Base-by-base conservation (phyloP, 2,113 vertebrate genomes). In the Hydropotes inermis region DNA sequence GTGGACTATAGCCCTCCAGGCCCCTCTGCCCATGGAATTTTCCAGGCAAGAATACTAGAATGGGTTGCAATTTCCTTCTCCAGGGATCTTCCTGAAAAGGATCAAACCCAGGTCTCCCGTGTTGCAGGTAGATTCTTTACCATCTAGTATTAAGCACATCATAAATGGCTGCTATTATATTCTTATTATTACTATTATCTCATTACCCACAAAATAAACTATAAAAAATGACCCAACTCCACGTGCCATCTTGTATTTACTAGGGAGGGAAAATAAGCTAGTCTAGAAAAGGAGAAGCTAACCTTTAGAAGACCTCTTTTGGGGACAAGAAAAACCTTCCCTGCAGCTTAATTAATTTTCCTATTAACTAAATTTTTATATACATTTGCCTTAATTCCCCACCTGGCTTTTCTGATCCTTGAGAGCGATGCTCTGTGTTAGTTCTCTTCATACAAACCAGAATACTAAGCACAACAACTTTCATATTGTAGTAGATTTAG, bases 341-440 rank as follows among this genome's bases (percentile, higher is more conserved):
- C 57, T 28, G 28, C 50, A 64, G 15, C n/a, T 45, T 93, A 39
- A 52, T 64, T 78, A 91, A 87, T 39, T 79, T 60, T 79, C 13
- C 17, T 88, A 10, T 58, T 92, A 74, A 94, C 81, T 95, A 76
- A 87, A 60, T 60, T 87, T 90, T 89, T 91, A 95, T 90, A 45
- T 33, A 70, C 7, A 10, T 60, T 83, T 92, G 36, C 85, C 91
- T 96, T 92, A 61, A 93, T 25, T 82, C 78, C 81, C 92, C 85
- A 93, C 36, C 58, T 96, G 95, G 64, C 70, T 87, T 87, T 30
- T 15, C n/a, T 96, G 90, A 86, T 47, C 84, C 81, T 90, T 85
- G 81, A 94, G 43, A 86, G 88, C 84, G 82, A 78, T 36, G 36
- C 25, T 86, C 19, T 78, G 58, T 2, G 8, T 60, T 70, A 10